Evolutionary conservation across 2,113 vertebrate species (phyloP), one percentile per base, ranked within the genome.

Genomic region (Malaclemys terrapin): DNA sequence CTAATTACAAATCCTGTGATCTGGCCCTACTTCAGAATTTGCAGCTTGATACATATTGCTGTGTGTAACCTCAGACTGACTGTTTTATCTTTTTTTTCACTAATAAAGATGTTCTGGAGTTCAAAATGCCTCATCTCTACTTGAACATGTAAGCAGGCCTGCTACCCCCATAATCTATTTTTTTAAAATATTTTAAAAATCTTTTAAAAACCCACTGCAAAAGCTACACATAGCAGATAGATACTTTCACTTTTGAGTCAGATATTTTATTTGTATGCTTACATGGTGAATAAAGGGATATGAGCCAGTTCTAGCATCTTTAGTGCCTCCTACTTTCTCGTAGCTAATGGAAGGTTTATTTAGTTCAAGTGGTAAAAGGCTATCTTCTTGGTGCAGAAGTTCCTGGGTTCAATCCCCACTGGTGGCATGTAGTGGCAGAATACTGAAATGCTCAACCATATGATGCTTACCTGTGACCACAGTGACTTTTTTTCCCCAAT

Each of bases 1-100:
- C 95, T 97, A 95, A 96, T 98, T 96, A 97, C 94, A 94, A 93
- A 96, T 90, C 95, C 95, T 94, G 84, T 94, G 96, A 97, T 96
- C 87, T 95, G 91, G 95, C 80, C 75, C 91, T 96, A 93, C 87
- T 95, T 97, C 93, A 96, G 94, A 87, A 94, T 92, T 89, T 91
- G 90, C 82, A 89, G 87, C 57, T 45, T 93, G 90, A 76, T 56
- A 50, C 24, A 25, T 29, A 47, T 56, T 31, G 62, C 57, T 35
- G 16, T 62, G 31, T 80, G 82, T 87, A 72, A 85, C 76, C 96
- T 82, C 31, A 78, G 89, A 0, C 4, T 80, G 93, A 92, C 75
- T 42, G 84, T 95, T 94, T 45, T 45, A 6, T 6, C 5, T 45
- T 45, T 45, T 45, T 42, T 29, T 57, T 59, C 69, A 52, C 42